Percentiles rank a stretch among this genome's conserved stretches.
Conservation (phyloP, 2,113 vertebrate genomes). For the Coptodon rendalli region DNA sequence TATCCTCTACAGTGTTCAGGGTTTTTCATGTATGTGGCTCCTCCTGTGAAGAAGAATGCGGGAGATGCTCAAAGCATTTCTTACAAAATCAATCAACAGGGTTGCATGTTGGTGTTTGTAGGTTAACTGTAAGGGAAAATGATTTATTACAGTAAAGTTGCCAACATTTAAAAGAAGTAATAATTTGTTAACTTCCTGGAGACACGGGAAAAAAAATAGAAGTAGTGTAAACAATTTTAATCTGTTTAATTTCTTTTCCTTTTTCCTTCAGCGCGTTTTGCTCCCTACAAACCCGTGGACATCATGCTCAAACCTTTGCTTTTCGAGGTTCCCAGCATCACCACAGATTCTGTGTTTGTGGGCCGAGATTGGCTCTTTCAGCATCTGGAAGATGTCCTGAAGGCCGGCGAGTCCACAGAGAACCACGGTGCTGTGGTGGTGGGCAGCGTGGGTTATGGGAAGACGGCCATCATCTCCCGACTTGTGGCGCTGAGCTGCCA, state of each 20-base stretch:
- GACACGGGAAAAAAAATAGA: neutral
- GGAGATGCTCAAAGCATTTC: neutral
- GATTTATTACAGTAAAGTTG: neutral
- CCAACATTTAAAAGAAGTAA: neutral
- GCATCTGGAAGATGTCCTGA: conserved; percentile 80
- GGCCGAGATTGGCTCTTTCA: conserved; percentile 96
- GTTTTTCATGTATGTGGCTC: neutral
- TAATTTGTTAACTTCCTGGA: neutral
- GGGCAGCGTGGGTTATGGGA: conserved; percentile 93
- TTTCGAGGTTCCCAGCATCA: conserved; percentile 98
- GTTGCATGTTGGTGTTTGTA: neutral
- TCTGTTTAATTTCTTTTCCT: neutral
- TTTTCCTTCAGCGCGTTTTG: conserved; percentile 78
- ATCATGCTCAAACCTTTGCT: conserved; percentile 95
- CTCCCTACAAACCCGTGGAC: conserved; percentile 93
- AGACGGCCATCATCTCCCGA: conserved; percentile 91
- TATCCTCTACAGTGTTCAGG: neutral
- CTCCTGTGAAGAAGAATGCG: neutral
- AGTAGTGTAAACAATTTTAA: neutral
- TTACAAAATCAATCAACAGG: neutral
- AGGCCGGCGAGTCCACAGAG: conserved; percentile 68
- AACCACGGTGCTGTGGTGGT: conserved; percentile 82
- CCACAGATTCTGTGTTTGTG: conserved; percentile 94
- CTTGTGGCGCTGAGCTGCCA: conserved; percentile 97
- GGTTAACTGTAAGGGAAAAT: neutral